A percentile compares a stretch with the other conserved stretches of the same genome.
phyloP scores from a whole-genome alignment of 2,113 vertebrate genomes.

The Leiothrix lutea region DNA sequence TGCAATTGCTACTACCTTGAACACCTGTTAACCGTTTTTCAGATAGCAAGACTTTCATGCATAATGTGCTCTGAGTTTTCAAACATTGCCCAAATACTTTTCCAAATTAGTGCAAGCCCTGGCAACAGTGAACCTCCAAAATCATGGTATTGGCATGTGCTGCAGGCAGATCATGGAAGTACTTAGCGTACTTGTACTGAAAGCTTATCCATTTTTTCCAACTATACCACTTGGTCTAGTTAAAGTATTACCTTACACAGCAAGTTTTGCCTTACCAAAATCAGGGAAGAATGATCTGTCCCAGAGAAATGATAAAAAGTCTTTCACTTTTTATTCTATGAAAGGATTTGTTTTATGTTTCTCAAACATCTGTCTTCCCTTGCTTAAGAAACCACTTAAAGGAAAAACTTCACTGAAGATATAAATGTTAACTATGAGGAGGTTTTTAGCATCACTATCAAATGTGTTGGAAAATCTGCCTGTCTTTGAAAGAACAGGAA shows the following conservation, averaged over 20 bases:
- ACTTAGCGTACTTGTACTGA: not conserved
- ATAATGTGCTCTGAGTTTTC: not conserved
- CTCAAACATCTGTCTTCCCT: not conserved
- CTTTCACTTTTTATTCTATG: not conserved
- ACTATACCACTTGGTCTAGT: not conserved
- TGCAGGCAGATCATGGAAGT: not conserved
- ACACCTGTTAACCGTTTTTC: not conserved
- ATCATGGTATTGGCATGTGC: not conserved
- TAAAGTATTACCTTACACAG: not conserved
- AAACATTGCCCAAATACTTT: not conserved
- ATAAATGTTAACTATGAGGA: not conserved
- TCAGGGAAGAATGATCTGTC: not conserved
- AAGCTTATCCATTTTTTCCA: not conserved
- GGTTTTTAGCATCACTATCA: not conserved
- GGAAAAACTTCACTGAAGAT: not conserved
- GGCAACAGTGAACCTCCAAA: not conserved
- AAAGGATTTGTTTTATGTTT: not conserved
- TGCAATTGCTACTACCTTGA: not conserved
- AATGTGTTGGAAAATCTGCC: not conserved
- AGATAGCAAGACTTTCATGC: not conserved
- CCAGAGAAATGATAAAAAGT: not conserved
- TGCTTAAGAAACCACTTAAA: not conserved
- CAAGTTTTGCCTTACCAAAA: not conserved
- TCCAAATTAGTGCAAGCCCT: not conserved
- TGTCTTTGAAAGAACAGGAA: not conserved